Percentiles rank a stretch among this genome's conserved stretches.
Evolutionary conservation across 1,140 invertebrate genomes (phyloP).

Genomic region (Brachionus asplanchnoidis): DNA sequence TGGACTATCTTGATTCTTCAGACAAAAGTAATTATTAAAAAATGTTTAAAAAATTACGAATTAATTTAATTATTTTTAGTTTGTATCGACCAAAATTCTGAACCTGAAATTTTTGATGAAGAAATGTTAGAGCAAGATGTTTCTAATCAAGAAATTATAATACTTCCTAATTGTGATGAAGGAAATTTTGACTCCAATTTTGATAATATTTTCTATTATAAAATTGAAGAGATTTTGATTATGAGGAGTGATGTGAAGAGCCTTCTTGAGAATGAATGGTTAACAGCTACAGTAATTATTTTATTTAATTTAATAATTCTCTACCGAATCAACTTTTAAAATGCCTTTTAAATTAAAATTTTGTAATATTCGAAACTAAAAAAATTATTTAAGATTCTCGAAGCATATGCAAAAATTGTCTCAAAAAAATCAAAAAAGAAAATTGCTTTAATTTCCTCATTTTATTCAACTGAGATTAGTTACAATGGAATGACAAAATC

Average conservation of each 20-base stretch:
- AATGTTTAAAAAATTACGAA: neutral
- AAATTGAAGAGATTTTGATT: neutral
- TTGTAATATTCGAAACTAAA: neutral
- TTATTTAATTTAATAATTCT: too few relatives aligned
- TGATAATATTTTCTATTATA: neutral
- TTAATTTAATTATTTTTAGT: neutral
- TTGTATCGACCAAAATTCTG: neutral
- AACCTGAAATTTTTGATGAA: neutral
- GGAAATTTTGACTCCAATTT: neutral
- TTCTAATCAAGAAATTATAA: neutral
- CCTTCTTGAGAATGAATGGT: neutral
- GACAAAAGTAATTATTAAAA: neutral
- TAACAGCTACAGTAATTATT: neutral
- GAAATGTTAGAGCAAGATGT: neutral
- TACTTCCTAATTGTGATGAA: neutral
- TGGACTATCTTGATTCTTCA: neutral
- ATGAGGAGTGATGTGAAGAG: neutral
- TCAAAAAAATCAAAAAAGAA: neutral
- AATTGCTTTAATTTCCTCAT: neutral
- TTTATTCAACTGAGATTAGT: neutral
- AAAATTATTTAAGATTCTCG: neutral
- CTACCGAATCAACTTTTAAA: neutral
- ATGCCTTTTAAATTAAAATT: neutral
- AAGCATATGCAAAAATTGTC: neutral
- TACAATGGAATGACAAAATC: neutral